Conservation (phyloP, 2,888 invertebrate genomes). For the Sycophila texana region DNA sequence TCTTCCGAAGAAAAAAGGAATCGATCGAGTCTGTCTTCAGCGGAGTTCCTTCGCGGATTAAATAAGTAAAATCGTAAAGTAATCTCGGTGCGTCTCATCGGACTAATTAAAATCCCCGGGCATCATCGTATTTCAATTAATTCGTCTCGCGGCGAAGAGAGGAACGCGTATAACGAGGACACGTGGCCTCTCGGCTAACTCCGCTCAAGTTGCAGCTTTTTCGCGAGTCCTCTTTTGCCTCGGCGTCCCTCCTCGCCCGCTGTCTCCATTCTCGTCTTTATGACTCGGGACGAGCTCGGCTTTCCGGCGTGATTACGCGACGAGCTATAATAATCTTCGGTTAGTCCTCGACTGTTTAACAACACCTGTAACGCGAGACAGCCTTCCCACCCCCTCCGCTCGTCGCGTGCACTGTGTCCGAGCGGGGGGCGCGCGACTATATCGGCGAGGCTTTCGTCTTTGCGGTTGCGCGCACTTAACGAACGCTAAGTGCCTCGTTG, state of each 20-base stretch:
- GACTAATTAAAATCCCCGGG: conserved; percentile 49
- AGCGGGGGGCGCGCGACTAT: conserved; percentile 8
- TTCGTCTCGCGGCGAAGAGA: conserved; percentile 20
- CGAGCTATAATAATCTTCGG: conserved; percentile 63
- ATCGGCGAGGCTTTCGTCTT: conserved; percentile 27
- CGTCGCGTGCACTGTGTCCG: conserved; percentile 19
- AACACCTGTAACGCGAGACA: conserved; percentile 54
- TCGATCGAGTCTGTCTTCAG: no score
- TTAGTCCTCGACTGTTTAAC: conserved; percentile 56
- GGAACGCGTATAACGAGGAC: conserved; percentile 43
- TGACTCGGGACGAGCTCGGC: conserved; percentile 53
- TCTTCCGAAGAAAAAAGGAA: no score
- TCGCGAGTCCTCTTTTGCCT: conserved; percentile 36
- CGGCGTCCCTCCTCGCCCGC: neutral
- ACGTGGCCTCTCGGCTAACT: conserved; percentile 23
- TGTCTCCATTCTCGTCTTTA: conserved; percentile 19
- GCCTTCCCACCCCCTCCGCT: conserved; percentile 28
- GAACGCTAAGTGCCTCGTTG: conserved; percentile 57
- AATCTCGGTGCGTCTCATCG: conserved; percentile 1
- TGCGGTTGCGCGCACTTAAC: conserved; percentile 58
- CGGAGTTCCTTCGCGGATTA: neutral
- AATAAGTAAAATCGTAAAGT: conserved; percentile 6
- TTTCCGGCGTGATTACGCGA: conserved; percentile 61
- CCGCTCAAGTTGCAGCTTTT: conserved; percentile 55
- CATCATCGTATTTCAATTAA: conserved; percentile 55